These are phyloP conservation scores for Diplosoma virens DNA, from an alignment of 23 tunicate genomes.

Conservation along the genomic window DNA sequence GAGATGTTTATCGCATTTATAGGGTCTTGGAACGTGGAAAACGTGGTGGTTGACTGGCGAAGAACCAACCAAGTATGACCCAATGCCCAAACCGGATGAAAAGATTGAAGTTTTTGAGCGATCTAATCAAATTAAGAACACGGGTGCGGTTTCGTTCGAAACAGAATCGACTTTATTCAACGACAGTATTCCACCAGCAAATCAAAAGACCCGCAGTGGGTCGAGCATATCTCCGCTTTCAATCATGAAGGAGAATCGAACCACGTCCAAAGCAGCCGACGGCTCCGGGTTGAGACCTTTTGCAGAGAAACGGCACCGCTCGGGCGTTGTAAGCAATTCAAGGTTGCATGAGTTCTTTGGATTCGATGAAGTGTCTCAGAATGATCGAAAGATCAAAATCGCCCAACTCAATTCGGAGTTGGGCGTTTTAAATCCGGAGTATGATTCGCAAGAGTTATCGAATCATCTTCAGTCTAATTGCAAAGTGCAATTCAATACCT, in stretches of 20 bases:
- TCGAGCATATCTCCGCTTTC: neutral
- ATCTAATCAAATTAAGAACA: too few relatives aligned
- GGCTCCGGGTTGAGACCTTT: neutral
- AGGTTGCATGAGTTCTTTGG: neutral
- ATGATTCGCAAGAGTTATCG: neutral
- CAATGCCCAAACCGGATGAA: neutral
- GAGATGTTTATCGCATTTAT: too few relatives aligned
- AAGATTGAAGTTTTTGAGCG: neutral
- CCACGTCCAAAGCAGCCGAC: neutral
- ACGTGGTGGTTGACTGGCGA: constrained; percentile 88
- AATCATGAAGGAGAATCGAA: constrained; percentile 1
- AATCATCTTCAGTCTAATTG: neutral
- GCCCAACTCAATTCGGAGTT: constrained; percentile 1
- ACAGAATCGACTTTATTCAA: neutral
- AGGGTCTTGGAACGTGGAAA: constrained; percentile 86
- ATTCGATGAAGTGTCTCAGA: neutral
- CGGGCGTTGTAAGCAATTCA: neutral
- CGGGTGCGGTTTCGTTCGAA: too few relatives aligned
- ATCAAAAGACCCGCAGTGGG: neutral
- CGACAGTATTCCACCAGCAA: neutral
- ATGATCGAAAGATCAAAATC: neutral
- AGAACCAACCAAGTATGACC: neutral
- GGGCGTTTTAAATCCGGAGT: neutral
- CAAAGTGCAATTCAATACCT: constrained; percentile 15
- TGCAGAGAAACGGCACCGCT: neutral